Percentiles rank a stretch among this genome's conserved stretches.
Conservation (phyloP, 2,113 vertebrate genomes). For the Meriones unguiculatus region DNA sequence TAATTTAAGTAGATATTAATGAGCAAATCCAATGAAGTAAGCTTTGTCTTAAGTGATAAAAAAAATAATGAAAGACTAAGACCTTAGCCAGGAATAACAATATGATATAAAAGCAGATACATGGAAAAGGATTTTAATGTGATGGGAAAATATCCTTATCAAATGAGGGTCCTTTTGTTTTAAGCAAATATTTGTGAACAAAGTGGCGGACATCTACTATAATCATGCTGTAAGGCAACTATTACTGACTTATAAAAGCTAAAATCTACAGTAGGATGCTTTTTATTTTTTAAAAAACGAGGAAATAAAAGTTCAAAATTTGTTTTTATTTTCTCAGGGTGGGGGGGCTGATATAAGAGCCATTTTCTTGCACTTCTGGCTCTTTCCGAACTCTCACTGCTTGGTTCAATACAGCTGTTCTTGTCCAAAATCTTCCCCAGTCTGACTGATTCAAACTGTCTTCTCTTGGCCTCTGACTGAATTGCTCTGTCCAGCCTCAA, state of each 20-base stretch:
- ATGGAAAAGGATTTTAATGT: background rate
- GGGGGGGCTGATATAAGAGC: too few relatives aligned
- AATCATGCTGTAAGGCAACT: background rate
- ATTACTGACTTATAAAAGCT: background rate
- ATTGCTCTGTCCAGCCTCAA: too few relatives aligned
- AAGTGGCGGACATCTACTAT: background rate
- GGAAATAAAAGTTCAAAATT: too few relatives aligned
- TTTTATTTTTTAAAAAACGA: background rate
- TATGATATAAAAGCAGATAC: fast-evolving
- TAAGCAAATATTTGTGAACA: background rate
- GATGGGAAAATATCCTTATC: fast-evolving
- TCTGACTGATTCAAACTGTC: too few relatives aligned
- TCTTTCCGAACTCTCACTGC: too few relatives aligned
- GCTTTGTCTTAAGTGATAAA: background rate
- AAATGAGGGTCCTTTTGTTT: background rate
- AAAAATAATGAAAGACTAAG: background rate
- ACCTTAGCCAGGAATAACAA: fast-evolving
- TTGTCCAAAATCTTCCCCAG: too few relatives aligned
- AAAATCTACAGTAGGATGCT: background rate
- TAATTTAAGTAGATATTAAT: background rate
- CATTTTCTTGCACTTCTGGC: too few relatives aligned
- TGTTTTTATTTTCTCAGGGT: too few relatives aligned
- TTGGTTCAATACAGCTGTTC: too few relatives aligned
- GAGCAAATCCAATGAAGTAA: background rate
- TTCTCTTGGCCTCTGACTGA: too few relatives aligned